Evolutionary conservation across 2,113 vertebrate species (phyloP), one percentile per base, ranked within the genome.

Genomic region (Eretmodus cyanostictus): DNA sequence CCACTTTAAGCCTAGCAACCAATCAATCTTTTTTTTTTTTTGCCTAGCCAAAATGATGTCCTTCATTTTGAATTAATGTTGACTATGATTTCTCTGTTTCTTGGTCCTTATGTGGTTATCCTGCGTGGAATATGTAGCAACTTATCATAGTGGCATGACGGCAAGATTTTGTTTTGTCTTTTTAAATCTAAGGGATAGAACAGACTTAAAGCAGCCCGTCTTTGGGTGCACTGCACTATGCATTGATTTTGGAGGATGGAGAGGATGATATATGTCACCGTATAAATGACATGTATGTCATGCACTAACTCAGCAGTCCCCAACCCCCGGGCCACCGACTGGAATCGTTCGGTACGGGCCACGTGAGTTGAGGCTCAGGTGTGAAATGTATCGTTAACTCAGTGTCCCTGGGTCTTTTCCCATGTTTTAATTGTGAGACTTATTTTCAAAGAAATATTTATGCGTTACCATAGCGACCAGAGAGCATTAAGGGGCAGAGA

Each of bases 81-180:
- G 59, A 29, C 9, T 34, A 45, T 80, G 57, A 90, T 93, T 93
- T 86, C 90, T 87, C 40, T 59, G 71, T 40, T 38, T 51, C 17
- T 63, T 71, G 24, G 80, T 83, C 27, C 10, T 19, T 78, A 7
- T 49, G 42, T 78, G 27, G 42, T 78, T 31, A 78, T 16, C 71
- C 71, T 76, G 42, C 4, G 24, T 49, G 16, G 9, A 1, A 49
- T 19, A 78, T 78, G 71, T 78, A 78, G 42, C 71, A n/a, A 78
- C 42, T 49, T 49, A 19, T 47, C 24, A 47, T 8, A 49, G 71
- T 19, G 16, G 42, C 16, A 49, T 29, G 14, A 10, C 1, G 3
- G 42, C 42, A 76, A 31, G 24, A 31, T n/a, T 66, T 66, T 66
- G 3, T 11, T 36, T 22, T 61, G 9, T 53, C n/a, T 54, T 47